phyloP scores from a whole-genome alignment of 1,140 invertebrate species.

The Acyrthosiphon pisum region DNA sequence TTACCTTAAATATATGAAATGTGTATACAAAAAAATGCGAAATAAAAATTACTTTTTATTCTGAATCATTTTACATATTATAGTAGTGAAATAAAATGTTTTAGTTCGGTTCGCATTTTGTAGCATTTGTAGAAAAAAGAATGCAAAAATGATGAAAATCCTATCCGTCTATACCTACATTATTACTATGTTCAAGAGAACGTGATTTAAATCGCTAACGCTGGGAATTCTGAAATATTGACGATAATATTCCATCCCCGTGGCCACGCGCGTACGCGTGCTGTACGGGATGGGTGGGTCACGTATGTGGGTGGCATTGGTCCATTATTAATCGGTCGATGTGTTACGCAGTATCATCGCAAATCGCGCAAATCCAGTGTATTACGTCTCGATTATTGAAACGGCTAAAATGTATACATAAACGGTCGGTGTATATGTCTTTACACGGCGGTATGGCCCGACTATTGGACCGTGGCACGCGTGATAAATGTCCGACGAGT shows the following conservation, averaged over 20 bases:
- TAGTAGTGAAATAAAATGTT: neutral
- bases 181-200: neutral
- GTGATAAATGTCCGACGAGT: neutral
- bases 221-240: neutral
- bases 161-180: neutral
- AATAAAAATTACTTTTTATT: neutral
- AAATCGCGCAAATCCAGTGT: neutral
- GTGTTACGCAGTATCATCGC: neutral
- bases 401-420: neutral
- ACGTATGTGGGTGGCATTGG: neutral
- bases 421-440: neutral
- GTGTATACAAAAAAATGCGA: neutral
- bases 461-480: neutral
- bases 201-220: neutral
- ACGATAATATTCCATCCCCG: neutral
- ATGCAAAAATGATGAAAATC: neutral
- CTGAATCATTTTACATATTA: neutral
- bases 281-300: neutral
- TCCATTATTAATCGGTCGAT: neutral
- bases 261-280: no score
- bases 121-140: neutral
- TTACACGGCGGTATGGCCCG: neutral
- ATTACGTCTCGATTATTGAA: neutral
- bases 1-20: neutral
- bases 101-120: neutral